Base-by-base conservation (phyloP, 2,888 invertebrate genomes). In the Dicranocentrus wangi region DNA sequence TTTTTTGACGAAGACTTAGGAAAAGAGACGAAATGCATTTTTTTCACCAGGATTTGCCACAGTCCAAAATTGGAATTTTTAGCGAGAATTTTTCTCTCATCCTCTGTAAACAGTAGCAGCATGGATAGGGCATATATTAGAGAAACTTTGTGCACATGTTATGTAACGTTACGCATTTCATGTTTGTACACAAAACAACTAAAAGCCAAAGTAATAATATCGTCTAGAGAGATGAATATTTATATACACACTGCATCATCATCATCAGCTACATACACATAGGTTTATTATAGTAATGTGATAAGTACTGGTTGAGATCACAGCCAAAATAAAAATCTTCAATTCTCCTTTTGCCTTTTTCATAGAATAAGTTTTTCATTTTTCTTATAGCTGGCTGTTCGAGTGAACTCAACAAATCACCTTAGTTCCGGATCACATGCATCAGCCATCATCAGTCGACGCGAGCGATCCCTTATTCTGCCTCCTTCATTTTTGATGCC, bases 1-100 rank as follows among this genome's bases (percentile, higher is more conserved):
- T 28, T 60, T 60, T 17, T 60, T 28, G 60, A 53, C n/a, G 60
- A 60, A 28, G 15, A 47, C 47, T 10, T 7, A 47, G 47, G 47
- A 10, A 15, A n/a, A n/a, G 15, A 15, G 2, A 10, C 3, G 47
- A n/a, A n/a, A 47, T 53, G 1, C 23, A 8, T 53, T 7, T 60
- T 28, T 63, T 17, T 68, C 28, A 69, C 78, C 70, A 78, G 70
- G 78, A 78, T 78, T 78, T 78, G 78, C 78, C 60, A 70, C 70
- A 78, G 70, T 78, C 70, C 70, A 78, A 70, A 78, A 70, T 78
- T 77, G 76, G 76, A 69, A 61, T 77, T 77, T 76, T 76, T 77
- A 32, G 68, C 69, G 68, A 69, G 68, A 77, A 77, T 69, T 51
- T 61, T 32, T 75, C 51, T 61, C 60, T 27, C 32, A 2, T 60